Evolutionary conservation across 1,140 invertebrate genomes (phyloP), one percentile per base, ranked within the genome.

Genomic region (Trachelipus rathkii): DNA sequence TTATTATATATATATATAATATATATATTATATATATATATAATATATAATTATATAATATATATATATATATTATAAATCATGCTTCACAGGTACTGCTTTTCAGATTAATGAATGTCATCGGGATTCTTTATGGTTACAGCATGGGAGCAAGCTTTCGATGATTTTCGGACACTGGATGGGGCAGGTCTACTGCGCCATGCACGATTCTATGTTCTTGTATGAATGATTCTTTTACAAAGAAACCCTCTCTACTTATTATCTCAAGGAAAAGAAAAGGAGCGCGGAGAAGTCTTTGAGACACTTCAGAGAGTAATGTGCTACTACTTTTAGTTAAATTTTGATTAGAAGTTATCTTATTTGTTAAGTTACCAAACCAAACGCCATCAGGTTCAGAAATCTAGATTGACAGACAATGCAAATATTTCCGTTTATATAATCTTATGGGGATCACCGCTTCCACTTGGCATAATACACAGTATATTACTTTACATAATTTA

Each of bases 41-140:
- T 10, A 11, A 45, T 15, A 44, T 13, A 43, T 15, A n/a, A n/a
- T n/a, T 24, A 43, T 72, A 15, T 44, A 45, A n/a, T 46, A 44
- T 15, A 23, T 23, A 66, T n/a, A 66, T n/a, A n/a, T 66, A 66
- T 66, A 66, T 66, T 66, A n/a, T 66, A n/a, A 66, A 3, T n/a
- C 7, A 1, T 7, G 0, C 7, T n/a, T n/a, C 7, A n/a, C 71
- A 72, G 71, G 71, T 11, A 45, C 71, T 46, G 19, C 43, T 15
- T 72, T 72, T 43, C 43, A 72, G 23, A n/a, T 15, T 72, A 21
- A 72, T 44, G 71, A n/a, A 45, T 13, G 71, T 72, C n/a, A 46
- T 44, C 10, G 71, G 71, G 10, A 46, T 24, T 11, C 11, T 72
- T n/a, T 72, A 33, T 46, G 71, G 15, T 15, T 13, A 13, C n/a